These are phyloP conservation scores for Listronotus bonariensis DNA, from an alignment of 1,140 invertebrate genomes.

Conservation along the genomic window DNA sequence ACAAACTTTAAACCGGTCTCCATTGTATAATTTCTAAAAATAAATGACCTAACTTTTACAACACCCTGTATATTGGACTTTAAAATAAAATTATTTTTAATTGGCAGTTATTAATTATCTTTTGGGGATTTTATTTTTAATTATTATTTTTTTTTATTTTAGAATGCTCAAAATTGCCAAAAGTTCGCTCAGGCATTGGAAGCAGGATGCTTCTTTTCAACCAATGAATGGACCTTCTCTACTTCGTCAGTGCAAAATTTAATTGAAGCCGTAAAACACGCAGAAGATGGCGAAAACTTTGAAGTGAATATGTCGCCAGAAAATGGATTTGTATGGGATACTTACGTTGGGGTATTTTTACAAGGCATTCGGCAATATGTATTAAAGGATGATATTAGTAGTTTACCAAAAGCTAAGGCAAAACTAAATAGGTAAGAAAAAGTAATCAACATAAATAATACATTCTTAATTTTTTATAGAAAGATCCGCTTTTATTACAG, in stretches of 20 bases:
- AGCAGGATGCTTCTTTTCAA: slow-evolving; percentile 82
- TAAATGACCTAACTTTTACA: no score
- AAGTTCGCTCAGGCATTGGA: slow-evolving; percentile 69
- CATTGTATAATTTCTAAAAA: no score
- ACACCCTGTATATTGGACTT: no score
- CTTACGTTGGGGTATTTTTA: slow-evolving; percentile 72
- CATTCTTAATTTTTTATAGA: no score
- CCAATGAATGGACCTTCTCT: slow-evolving; percentile 85
- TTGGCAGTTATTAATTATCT: no score
- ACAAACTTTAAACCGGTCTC: no score
- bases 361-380: slow-evolving; percentile 79
- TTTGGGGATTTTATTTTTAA: no score
- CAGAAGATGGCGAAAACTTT: slow-evolving; percentile 66
- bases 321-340: slow-evolving; percentile 65
- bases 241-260: slow-evolving; percentile 75
- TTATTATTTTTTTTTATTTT: slow-evolving; percentile 35
- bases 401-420: slow-evolving; percentile 65
- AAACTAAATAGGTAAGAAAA: slow-evolving; percentile 67
- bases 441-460: no score
- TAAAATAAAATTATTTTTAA: no score
- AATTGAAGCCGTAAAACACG: slow-evolving; percentile 60
- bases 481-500: no score
- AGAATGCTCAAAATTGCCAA: slow-evolving; percentile 85
- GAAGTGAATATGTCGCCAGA: slow-evolving; percentile 61
- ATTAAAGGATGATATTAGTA: slow-evolving; percentile 74